Evolutionary conservation across 2,888 invertebrate species (phyloP).

Genomic region (Cactoblastis cactorum): DNA sequence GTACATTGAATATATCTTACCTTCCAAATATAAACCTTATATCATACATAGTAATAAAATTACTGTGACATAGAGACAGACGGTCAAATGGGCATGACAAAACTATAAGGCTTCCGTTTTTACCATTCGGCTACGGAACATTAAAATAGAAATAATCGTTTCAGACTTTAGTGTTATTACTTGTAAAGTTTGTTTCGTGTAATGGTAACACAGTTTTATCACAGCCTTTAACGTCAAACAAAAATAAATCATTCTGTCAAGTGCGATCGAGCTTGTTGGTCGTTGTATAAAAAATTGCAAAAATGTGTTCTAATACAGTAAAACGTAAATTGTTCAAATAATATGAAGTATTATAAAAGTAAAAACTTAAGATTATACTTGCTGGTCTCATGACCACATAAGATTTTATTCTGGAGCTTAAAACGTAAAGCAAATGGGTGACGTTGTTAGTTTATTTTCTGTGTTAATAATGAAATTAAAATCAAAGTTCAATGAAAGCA

Average conservation of each 20-base stretch:
- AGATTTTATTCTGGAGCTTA: slow-evolving; percentile 36
- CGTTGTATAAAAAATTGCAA: slow-evolving; percentile 24
- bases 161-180: too few relatives aligned
- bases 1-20: too few relatives aligned
- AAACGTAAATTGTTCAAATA: slow-evolving; percentile 60
- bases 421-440: slow-evolving; percentile 60
- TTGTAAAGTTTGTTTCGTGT: too few relatives aligned
- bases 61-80: too few relatives aligned
- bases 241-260: slow-evolving; percentile 33
- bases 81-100: too few relatives aligned
- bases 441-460: slow-evolving; percentile 74
- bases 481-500: slow-evolving; percentile 73
- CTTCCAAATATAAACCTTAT: too few relatives aligned
- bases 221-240: not conserved
- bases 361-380: slow-evolving; percentile 44
- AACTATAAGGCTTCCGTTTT: too few relatives aligned
- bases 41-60: too few relatives aligned
- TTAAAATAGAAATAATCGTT: too few relatives aligned
- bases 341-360: slow-evolving; percentile 51
- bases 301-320: slow-evolving; percentile 37
- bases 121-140: too few relatives aligned
- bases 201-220: too few relatives aligned
- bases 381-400: slow-evolving; percentile 66
- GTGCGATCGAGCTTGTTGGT: slow-evolving; percentile 44
- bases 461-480: slow-evolving; percentile 76